Base-by-base conservation (phyloP, 2,113 vertebrate genomes). In the Syngnathus floridae region DNA sequence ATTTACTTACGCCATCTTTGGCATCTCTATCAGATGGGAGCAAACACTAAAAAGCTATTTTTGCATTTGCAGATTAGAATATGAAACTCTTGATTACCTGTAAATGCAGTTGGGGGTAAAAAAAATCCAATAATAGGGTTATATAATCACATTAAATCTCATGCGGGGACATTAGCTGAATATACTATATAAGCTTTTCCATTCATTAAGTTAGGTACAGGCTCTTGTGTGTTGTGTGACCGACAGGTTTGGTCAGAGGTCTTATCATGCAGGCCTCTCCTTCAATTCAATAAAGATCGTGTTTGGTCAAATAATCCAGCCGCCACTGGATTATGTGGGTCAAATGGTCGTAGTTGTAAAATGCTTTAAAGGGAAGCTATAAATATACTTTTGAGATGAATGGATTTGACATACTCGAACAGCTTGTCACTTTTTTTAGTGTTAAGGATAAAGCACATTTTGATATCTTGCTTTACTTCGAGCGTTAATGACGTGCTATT, bases 281-380 rank as follows among this genome's bases (percentile, higher is more conserved):
- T 57, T 70, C 74, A 63, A 66, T 73, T 76, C 66, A 74, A 65
- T 76, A 83, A 84, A 87, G 70, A 75, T 87, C 73, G 87, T 86
- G 87, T 90, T 82, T 81, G 82, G 71, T 81, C 75, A 86, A 78
- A 87, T 88, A 88, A 86, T 90, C 86, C 84, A 77, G 59, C 81
- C 60, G 35, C 71, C 74, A 51, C 69, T 67, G 86, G 86, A 89
- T 90, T 89, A 88, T 83, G 67, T 83, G 85, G 82, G 82, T 83
- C 82, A 66, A 77, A 76, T 61, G 63, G 85, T 87, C 86, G 78
- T 88, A 82, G 83, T 85, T 87, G 76, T 88, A 71, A 86, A 89
- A 84, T 69, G 77, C 78, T 85, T 87, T 76, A 57, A 70, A 62
- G 49, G 55, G 10, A 66, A 75, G 65, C 86, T 81, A 82, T 83